phyloP scores from a whole-genome alignment of 2,797 vertebrate species.

The Alauda arvensis region DNA sequence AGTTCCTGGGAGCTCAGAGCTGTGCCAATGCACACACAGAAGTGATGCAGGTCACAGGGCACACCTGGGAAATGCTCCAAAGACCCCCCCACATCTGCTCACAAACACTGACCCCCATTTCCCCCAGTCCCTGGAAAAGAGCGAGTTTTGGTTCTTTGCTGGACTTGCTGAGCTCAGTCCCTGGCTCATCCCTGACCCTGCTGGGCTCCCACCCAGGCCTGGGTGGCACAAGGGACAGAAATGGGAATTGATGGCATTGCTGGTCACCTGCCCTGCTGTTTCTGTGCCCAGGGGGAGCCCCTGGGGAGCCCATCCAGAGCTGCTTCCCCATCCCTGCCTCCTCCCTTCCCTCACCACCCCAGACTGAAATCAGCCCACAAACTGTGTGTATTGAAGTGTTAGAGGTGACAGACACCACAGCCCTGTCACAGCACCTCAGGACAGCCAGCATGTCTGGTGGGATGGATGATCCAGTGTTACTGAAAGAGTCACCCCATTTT shows the following conservation, averaged over 20 bases:
- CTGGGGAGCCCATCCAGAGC: fast-evolving
- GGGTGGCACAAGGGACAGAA: fast-evolving
- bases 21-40: too few relatives aligned
- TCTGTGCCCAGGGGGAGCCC: background rate
- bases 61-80: background rate
- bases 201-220: background rate
- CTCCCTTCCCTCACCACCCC: background rate
- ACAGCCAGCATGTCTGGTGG: background rate
- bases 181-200: background rate
- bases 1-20: background rate
- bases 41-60: background rate
- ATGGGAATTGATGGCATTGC: background rate
- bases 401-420: background rate
- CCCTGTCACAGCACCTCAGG: background rate
- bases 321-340: background rate
- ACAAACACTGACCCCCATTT: fast-evolving
- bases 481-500: background rate
- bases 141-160: background rate
- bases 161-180: background rate
- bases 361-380: background rate
- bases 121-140: background rate
- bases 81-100: background rate
- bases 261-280: background rate
- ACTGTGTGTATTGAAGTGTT: fast-evolving
- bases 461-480: background rate